These are phyloP conservation scores for Ascidia mentula DNA, from an alignment of 23 tunicate species.

Conservation along the genomic window DNA sequence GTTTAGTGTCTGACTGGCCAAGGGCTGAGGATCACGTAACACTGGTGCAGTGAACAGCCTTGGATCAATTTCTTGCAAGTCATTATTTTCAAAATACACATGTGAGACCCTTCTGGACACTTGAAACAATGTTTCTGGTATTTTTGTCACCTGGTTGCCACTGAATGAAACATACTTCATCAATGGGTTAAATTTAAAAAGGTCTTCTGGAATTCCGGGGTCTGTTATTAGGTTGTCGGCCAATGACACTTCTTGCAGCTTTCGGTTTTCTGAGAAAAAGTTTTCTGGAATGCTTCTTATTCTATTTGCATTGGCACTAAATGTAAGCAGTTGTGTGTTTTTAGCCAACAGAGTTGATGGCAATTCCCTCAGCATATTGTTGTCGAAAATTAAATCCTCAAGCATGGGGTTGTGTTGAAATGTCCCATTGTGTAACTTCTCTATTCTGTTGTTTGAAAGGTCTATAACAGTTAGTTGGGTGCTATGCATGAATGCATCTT, in stretches of 20 bases:
- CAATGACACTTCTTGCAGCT: conserved; percentile 42
- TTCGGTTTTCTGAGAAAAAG: conserved; percentile 27
- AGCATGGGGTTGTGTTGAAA: conserved; percentile 41
- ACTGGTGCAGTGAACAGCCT: conserved; percentile 12
- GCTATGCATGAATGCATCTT: conserved; percentile 5
- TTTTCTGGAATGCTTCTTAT: conserved; percentile 30
- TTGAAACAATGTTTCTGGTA: conserved; percentile 43
- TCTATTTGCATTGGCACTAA: conserved; percentile 58
- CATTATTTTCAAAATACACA: conserved; percentile 34
- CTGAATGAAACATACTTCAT: conserved; percentile 47
- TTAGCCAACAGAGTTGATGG: conserved; percentile 31
- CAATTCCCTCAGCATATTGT: conserved; percentile 43
- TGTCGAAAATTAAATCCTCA: conserved; percentile 42
- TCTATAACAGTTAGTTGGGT: conserved; percentile 23
- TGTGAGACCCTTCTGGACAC: conserved; percentile 18
- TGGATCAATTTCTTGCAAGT: conserved; percentile 13
- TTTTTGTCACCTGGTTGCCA: conserved; percentile 40
- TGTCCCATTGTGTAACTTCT: neutral
- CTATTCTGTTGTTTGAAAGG: conserved; percentile 66
- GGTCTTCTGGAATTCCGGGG: conserved; percentile 33
- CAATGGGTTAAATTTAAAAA: conserved; percentile 32
- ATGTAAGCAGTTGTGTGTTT: conserved; percentile 30
- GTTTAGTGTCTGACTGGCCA: neutral
- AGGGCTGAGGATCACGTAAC: conserved; percentile 7
- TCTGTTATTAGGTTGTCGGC: conserved; percentile 58